Percentiles rank a stretch among this genome's conserved stretches.
phyloP scores from a whole-genome alignment of 2,888 invertebrate species.

The Colostygia pectinataria region DNA sequence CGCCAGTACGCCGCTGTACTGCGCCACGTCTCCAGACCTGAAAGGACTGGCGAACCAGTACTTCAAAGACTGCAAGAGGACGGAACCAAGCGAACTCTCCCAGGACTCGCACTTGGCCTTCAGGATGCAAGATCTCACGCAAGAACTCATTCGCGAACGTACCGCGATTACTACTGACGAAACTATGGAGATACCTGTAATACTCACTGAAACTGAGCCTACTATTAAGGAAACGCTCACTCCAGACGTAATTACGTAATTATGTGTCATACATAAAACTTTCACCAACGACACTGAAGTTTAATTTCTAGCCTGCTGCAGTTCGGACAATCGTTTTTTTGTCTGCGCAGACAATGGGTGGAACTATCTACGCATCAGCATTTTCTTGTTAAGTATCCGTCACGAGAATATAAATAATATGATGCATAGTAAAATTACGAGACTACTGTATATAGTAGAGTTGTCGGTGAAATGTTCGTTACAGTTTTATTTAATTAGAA shows the following conservation, averaged over 20 bases:
- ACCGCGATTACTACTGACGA: constrained; percentile 24
- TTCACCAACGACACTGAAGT: not conserved
- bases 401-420: constrained; percentile 1
- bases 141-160: constrained; percentile 50
- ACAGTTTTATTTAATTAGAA: not conserved
- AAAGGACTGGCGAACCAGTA: constrained; percentile 92
- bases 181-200: constrained; percentile 29
- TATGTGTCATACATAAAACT: no score
- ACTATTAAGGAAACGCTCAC: constrained; percentile 42
- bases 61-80: constrained; percentile 93
- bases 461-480: not conserved
- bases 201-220: constrained; percentile 30
- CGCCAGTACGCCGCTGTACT: constrained; percentile 93
- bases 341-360: not conserved
- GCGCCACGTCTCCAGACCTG: constrained; percentile 92
- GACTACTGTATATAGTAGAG: not conserved
- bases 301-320: no score
- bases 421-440: not conserved
- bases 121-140: constrained; percentile 57
- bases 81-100: constrained; percentile 70
- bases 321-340: no score
- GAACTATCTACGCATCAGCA: not conserved
- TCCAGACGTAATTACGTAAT: constrained; percentile 43
- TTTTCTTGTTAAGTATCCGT: constrained; percentile 5
- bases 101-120: constrained; percentile 63